phyloP scores from a whole-genome alignment of 2,113 vertebrate species.

The Sciurus niger region DNA sequence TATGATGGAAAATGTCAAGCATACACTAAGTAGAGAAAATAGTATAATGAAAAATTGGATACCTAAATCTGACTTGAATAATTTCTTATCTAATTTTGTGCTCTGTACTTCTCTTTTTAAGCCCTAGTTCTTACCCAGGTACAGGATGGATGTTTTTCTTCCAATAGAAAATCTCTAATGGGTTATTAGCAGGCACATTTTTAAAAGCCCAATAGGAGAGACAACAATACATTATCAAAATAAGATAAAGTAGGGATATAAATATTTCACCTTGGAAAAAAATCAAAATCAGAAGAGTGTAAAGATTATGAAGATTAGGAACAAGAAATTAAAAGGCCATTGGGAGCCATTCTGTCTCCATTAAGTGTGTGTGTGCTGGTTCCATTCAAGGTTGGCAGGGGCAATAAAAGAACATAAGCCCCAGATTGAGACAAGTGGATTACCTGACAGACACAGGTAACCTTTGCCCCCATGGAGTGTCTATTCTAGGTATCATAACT shows the following conservation, averaged over 20 bases:
- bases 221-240: constrained; percentile 49
- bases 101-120: constrained; percentile 3
- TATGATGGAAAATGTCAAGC: background rate
- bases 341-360: background rate
- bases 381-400: background rate
- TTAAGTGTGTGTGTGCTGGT: background rate
- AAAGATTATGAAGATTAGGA: constrained; percentile 59
- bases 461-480: background rate
- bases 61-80: background rate
- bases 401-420: background rate
- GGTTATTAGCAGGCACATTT: constrained; percentile 5
- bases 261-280: constrained; percentile 73
- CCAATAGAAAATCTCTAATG: constrained; percentile 39
- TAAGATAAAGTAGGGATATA: constrained; percentile 18
- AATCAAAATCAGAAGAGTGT: constrained; percentile 23
- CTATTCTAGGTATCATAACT: background rate
- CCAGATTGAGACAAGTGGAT: background rate
- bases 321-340: background rate
- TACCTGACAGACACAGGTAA: background rate
- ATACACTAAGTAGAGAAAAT: constrained; percentile 32
- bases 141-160: constrained; percentile 18
- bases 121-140: background rate
- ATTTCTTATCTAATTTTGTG: constrained; percentile 35
- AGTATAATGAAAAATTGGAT: constrained; percentile 15
- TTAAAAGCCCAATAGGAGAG: constrained; percentile 22